Conservation (phyloP, 2,797 vertebrate species). For the Hydrophis major region DNA sequence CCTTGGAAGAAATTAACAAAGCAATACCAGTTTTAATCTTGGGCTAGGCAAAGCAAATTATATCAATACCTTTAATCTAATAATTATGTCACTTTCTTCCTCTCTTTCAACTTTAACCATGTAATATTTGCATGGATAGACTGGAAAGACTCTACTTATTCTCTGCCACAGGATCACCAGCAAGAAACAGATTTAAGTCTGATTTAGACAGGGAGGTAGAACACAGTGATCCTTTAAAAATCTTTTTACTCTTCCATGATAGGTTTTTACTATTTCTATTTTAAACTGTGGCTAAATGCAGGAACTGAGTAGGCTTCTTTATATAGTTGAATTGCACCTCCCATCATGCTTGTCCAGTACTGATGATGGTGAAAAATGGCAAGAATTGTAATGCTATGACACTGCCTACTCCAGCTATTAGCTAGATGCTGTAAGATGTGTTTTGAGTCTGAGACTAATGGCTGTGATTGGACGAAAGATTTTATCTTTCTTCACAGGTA, state of each 20-base stretch:
- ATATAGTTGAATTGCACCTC: background rate
- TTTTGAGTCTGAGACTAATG: background rate
- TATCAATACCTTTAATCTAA: background rate
- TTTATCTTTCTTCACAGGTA: background rate
- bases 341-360: background rate
- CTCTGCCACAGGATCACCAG: background rate
- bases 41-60: background rate
- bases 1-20: background rate
- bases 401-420: background rate
- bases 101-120: background rate
- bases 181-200: background rate
- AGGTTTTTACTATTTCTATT: background rate
- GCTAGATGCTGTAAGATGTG: background rate
- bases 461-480: background rate
- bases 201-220: background rate
- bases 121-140: background rate
- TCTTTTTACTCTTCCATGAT: background rate
- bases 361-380: background rate
- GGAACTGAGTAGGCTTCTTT: background rate
- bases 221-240: background rate
- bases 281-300: background rate
- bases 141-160: background rate
- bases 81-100: background rate
- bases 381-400: background rate
- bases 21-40: background rate